Evolutionary conservation across 2,888 invertebrate genomes (phyloP).

Genomic region (Mongoloraphidia duomilia): DNA sequence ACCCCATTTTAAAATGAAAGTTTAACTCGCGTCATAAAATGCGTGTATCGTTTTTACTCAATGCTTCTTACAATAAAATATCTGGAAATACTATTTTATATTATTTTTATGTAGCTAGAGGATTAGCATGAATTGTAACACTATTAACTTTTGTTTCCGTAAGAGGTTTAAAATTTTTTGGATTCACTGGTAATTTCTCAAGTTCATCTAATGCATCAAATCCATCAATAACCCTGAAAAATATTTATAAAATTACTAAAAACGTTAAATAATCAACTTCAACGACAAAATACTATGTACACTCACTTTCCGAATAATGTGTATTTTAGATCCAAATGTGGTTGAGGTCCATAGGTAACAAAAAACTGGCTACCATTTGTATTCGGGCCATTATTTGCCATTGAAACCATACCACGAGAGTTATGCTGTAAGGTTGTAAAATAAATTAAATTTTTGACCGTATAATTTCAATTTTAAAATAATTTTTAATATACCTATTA

Average conservation of each 20-base stretch:
- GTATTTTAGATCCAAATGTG: constrained; percentile 92
- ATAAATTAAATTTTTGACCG: too few species aligned
- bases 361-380: constrained; percentile 98
- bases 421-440: constrained; percentile 47
- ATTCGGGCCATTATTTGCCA: constrained; percentile 98
- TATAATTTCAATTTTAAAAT: too few species aligned
- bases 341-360: constrained; percentile 85
- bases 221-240: constrained; percentile 88
- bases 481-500: background rate
- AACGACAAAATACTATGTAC: constrained; percentile 2
- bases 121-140: constrained; percentile 96
- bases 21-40: too few species aligned
- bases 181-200: constrained; percentile 87
- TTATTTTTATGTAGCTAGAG: constrained; percentile 57
- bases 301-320: constrained; percentile 89
- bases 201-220: constrained; percentile 90
- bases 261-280: background rate
- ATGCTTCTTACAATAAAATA: too few species aligned
- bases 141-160: constrained; percentile 75
- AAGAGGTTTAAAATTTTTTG: constrained; percentile 80
- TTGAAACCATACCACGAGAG: constrained; percentile 77
- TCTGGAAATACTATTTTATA: too few species aligned
- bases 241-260: background rate
- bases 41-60: too few species aligned
- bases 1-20: too few species aligned